Evolutionary conservation across 2,797 vertebrate species (phyloP).

Genomic region (Danio albolineatus): DNA sequence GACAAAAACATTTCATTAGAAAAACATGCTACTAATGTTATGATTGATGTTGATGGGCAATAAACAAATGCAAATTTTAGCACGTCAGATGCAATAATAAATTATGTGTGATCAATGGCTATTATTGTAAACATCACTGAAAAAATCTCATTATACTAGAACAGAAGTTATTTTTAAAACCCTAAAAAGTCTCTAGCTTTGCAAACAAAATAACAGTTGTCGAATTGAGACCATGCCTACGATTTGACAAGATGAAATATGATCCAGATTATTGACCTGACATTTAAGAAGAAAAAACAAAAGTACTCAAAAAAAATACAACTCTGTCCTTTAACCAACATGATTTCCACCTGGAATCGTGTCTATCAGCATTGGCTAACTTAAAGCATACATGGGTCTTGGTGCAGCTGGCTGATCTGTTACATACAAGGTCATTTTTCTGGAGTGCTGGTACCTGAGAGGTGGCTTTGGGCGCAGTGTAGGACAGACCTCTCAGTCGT

Average conservation of each 20-base stretch:
- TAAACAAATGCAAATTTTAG: too few relatives aligned
- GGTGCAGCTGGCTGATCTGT: not conserved
- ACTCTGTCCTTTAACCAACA: not conserved
- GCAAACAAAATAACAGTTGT: not conserved
- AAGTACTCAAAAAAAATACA: not conserved
- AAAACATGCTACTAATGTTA: not conserved
- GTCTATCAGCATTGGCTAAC: not conserved
- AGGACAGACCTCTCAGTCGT: constrained; percentile 82
- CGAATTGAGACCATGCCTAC: not conserved
- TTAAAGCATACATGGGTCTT: not conserved
- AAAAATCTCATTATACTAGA: not conserved
- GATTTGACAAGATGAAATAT: not conserved
- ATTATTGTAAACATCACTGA: not conserved
- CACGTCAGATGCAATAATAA: not conserved
- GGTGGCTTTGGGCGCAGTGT: constrained; percentile 79
- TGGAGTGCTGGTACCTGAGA: constrained; percentile 80
- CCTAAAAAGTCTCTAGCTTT: not conserved
- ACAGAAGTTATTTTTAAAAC: not conserved
- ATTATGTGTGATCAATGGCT: too few relatives aligned
- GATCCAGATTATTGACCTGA: not conserved
- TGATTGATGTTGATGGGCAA: not conserved
- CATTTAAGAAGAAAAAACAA: not conserved
- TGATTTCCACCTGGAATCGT: not conserved
- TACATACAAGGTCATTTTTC: not conserved
- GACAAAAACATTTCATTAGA: not conserved